Base-by-base conservation (phyloP, 2,797 vertebrate genomes). In the Galago senegalensis region DNA sequence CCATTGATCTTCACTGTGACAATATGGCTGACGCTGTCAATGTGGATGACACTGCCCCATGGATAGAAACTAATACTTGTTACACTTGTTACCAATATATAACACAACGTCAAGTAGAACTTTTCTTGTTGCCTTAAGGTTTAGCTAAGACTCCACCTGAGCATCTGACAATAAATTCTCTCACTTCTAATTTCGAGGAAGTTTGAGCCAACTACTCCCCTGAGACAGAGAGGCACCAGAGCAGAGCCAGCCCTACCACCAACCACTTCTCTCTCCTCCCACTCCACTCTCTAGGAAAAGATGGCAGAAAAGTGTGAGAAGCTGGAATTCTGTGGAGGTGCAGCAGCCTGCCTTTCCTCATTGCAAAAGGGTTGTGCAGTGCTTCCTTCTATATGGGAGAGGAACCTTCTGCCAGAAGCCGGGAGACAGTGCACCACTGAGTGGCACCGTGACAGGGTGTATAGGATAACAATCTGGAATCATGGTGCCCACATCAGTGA, bases 131-230 rank as follows among this genome's bases (percentile, higher is more conserved):
- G 25, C 5, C 40, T 8, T 70, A 13, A 20, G 17, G 14, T 56
- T 93, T 40, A 70, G n/a, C 20, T 46, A 79, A 76, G 18, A 21
- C 31, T 27, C 37, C 53, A 4, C 14, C 18, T 75, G 34, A 91
- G 27, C 43, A 65, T 4, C 9, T 25, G 3, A 63, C 12, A 49
- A 37, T 86, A 53, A 31, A 87, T 86, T 61, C 49, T 10, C 23
- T 37, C 27, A 75, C 49, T 63, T 88, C 61, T 34, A 88, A 7
- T 87, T 85, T 81, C 87, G 43, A 94, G 60, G 53, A 56, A n/a
- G 56, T 61, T 7, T 27, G 58, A n/a, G 11, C 25, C 34, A n/a
- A 29, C 34, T 14, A 27, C 23, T 25, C 65, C 49, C 4, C 18
- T 46, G 56, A 7, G 56, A 92, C 60, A 29, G 17, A 53, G 25